Conservation (phyloP, 2,113 vertebrate species). For the Erythrolamprus reginae region DNA sequence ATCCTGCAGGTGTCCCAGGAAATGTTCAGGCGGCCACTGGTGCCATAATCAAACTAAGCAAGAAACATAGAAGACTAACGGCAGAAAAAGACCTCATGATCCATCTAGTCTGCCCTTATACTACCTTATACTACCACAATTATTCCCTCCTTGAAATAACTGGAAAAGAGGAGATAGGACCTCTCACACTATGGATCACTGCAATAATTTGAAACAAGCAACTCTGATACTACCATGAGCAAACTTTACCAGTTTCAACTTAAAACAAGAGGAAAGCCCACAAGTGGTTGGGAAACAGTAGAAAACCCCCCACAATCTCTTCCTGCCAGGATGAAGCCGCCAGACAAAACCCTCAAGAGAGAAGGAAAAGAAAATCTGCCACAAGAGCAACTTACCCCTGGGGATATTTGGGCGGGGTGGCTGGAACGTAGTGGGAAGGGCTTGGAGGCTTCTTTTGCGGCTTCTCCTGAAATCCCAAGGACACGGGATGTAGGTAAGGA, state of each 20-base stretch:
- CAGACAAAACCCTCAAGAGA: neutral
- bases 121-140: no score
- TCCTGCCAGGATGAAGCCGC: no score
- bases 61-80: no score
- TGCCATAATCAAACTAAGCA: neutral
- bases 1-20: neutral
- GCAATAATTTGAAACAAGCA: neutral
- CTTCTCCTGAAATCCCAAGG: constrained; percentile 68
- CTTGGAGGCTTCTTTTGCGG: constrained; percentile 70
- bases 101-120: no score
- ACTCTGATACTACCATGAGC: neutral
- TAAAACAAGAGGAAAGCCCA: no score
- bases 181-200: neutral
- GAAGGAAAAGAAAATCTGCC: neutral
- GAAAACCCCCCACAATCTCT: no score
- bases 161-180: neutral
- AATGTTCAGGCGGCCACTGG: neutral
- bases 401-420: constrained; percentile 68
- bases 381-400: constrained; percentile 64
- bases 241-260: neutral
- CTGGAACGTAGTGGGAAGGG: constrained; percentile 76
- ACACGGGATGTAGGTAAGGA: neutral
- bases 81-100: no score
- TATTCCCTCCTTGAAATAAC: neutral
- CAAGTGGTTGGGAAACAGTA: neutral